Evolutionary conservation across 2,888 invertebrate genomes (phyloP).

Genomic region (Cerceris ruficornis): DNA sequence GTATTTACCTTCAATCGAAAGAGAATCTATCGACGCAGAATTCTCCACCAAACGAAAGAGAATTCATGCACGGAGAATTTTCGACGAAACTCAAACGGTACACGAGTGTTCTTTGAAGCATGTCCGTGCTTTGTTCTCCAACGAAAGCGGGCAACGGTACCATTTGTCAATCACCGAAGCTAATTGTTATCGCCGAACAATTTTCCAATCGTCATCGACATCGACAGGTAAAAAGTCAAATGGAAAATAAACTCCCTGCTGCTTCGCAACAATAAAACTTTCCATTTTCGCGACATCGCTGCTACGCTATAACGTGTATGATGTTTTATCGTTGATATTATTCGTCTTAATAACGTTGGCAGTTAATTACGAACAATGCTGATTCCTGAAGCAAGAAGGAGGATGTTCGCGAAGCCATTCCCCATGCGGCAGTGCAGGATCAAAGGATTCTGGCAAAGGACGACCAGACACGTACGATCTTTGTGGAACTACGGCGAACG

Average conservation of each 20-base stretch:
- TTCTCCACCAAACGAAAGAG: no score
- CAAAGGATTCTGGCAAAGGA: constrained; percentile 59
- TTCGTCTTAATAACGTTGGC: not conserved
- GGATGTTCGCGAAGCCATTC: constrained; percentile 19
- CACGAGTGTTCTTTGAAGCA: not conserved
- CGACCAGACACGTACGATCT: constrained; percentile 46
- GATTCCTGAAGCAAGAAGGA: constrained; percentile 16
- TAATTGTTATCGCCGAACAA: constrained; percentile 35
- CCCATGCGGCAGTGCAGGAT: constrained; percentile 32
- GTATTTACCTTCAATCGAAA: no score
- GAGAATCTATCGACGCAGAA: no score
- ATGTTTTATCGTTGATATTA: not conserved
- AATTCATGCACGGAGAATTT: not conserved
- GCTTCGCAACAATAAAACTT: not conserved
- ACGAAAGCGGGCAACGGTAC: not conserved
- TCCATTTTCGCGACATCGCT: not conserved
- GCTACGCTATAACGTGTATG: no score
- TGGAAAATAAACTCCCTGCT: not conserved
- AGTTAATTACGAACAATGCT: constrained; percentile 8
- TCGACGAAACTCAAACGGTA: not conserved
- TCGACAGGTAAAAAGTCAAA: not conserved
- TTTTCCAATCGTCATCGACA: constrained; percentile 11
- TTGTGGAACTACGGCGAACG: constrained; percentile 23
- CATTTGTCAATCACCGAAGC: constrained; percentile 18
- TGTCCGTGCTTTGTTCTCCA: not conserved